Evolutionary conservation across 2,797 vertebrate species (phyloP), one percentile per base, ranked within the genome.

Genomic region (Diplodus puntazzo): DNA sequence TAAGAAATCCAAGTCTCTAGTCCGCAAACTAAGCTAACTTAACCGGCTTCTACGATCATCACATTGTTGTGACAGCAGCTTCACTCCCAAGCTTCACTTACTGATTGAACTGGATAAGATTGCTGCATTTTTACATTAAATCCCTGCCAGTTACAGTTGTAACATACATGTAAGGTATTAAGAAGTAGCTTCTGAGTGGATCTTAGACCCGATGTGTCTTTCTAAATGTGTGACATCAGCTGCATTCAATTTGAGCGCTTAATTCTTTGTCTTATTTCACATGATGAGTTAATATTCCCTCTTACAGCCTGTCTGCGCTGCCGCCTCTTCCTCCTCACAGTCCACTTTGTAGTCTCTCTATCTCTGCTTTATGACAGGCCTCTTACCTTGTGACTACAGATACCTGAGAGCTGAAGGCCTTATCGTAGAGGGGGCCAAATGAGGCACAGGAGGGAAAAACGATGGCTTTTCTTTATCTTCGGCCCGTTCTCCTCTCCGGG

Each of bases 351-450:
- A 95, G 96, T 96, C 91, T 88, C 94, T 94, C 93, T 93, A 94
- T 87, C 94, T 94, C 94, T 59, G 87, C 92, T 95, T 93, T 94
- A 94, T 97, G 96, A 96, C 96, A 96, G 95, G 89, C 94, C 93
- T 95, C 95, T 85, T 93, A 95, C 96, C 95, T 94, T 94, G 95
- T 95, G 81, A 75, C 80, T 34, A 67, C 72, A 77, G 82, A 89
- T 63, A 78, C 74, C 87, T 52, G 67, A 79, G 79, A 81, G 67
- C 69, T 23, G 73, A 34, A 0, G 68, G 64, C 30, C 86, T 90
- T 85, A 88, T 92, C 85, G 1, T 46, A 20, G 65, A 0, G 1
- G 23, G 60, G 77, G 53, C 86, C 75, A 77, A 86, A 88, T 79
- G 79, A 82, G 61, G 69, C 77, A 21, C 68, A 30, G 74, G 61